Conservation (phyloP, 2,888 invertebrate species). For the Penaeus monodon region DNA sequence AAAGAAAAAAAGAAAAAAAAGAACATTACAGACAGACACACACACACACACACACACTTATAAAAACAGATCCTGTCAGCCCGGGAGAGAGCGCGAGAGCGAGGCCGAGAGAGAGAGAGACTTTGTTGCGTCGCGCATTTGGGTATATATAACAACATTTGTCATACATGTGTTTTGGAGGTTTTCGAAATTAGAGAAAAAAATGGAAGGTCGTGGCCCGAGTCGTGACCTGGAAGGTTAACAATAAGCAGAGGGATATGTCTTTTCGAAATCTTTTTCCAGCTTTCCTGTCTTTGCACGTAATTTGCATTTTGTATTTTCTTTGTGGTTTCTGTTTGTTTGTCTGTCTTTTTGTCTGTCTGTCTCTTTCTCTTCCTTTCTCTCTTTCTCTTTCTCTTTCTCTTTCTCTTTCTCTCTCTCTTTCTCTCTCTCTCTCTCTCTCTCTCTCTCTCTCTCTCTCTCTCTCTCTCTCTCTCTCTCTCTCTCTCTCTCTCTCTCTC, state of each 20-base stretch:
- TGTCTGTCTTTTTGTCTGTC: background rate
- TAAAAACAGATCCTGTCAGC: background rate
- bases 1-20: too few species aligned
- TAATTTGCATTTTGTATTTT: background rate
- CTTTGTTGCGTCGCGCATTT: background rate
- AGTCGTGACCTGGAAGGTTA: too few species aligned
- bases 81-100: background rate
- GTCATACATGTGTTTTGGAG: too few species aligned
- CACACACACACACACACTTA: background rate
- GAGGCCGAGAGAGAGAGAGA: background rate
- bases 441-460: conserved; percentile 2
- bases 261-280: too few species aligned
- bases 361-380: background rate
- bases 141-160: too few species aligned
- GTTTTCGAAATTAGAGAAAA: too few species aligned
- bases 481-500: background rate
- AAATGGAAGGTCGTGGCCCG: too few species aligned
- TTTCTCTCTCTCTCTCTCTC: background rate
- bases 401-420: conserved; percentile 1
- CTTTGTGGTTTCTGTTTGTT: conserved; percentile 10
- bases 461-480: background rate
- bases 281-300: too few species aligned
- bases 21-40: too few species aligned
- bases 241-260: too few species aligned
- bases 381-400: background rate